Percentiles rank a stretch among this genome's conserved stretches.
Conservation (phyloP, 2,888 invertebrate species). For the Noctua fimbriata region DNA sequence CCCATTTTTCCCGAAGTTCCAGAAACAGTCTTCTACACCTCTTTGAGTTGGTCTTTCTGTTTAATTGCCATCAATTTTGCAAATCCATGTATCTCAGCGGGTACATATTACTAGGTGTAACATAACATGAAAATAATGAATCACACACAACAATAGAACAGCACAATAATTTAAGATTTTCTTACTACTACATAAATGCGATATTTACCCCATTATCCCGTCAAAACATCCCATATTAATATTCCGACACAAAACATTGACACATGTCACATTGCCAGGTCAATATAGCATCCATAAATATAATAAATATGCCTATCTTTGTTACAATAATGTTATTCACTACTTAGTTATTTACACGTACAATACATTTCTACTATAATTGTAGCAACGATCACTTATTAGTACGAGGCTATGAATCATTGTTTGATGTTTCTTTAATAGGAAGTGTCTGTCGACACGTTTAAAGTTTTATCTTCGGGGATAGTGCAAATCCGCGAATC, state of each 20-base stretch:
- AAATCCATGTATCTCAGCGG: not conserved
- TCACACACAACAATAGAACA: not conserved
- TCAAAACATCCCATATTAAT: constrained; percentile 15
- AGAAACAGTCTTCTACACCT: no score
- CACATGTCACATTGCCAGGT: constrained; percentile 36
- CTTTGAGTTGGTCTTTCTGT: no score
- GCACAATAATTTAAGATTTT: not conserved
- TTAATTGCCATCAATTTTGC: not conserved
- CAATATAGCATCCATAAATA: constrained; percentile 3
- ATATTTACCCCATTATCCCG: constrained; percentile 35
- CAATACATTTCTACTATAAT: constrained; percentile 50
- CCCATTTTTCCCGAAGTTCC: no score
- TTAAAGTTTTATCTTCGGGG: not conserved
- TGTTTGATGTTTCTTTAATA: constrained; percentile 15
- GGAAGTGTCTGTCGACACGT: constrained; percentile 17
- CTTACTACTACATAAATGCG: not conserved
- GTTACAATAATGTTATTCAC: constrained; percentile 42
- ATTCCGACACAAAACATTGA: constrained; percentile 28
- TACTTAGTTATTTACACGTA: constrained; percentile 38
- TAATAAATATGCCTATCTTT: constrained; percentile 22
- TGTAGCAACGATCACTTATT: constrained; percentile 41
- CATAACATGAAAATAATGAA: not conserved
- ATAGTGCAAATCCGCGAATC: no score
- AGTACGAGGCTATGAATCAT: constrained; percentile 40
- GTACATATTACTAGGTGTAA: no score